A percentile compares a stretch with the other conserved stretches of the same genome.
Evolutionary conservation across 2,797 vertebrate genomes (phyloP).

Genomic region (Miichthys miiuy): DNA sequence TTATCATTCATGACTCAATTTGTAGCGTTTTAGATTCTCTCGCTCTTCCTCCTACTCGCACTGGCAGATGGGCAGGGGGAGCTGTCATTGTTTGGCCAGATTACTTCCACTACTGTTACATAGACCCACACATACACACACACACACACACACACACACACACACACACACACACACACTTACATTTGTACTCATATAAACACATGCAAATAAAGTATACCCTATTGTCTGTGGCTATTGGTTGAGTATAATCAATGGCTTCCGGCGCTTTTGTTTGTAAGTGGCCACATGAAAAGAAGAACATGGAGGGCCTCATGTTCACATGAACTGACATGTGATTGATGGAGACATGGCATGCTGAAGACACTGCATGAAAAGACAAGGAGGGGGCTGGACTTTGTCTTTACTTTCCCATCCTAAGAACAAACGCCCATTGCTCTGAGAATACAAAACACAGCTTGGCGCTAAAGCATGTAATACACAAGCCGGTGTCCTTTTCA

Average conservation of each 20-base stretch:
- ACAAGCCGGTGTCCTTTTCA: no score
- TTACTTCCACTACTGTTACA: conserved; percentile 53
- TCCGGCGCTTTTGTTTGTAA: conserved; percentile 45
- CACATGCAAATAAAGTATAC: conserved; percentile 35
- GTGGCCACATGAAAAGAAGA: conserved; percentile 36
- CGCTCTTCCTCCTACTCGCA: conserved; percentile 71
- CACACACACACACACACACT: not conserved
- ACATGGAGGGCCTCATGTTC: conserved; percentile 32
- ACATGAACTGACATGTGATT: conserved; percentile 43
- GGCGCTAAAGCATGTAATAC: no score
- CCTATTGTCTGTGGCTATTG: conserved; percentile 27
- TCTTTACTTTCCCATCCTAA: no score
- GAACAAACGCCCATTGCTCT: no score
- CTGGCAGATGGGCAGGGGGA: conserved; percentile 75
- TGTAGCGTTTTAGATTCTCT: conserved; percentile 65
- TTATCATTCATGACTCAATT: conserved; percentile 68
- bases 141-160: conserved; percentile 2
- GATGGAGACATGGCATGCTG: not conserved
- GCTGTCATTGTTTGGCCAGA: conserved; percentile 71
- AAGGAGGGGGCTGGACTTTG: not conserved
- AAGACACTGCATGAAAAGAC: not conserved
- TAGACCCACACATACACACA: conserved; percentile 6
- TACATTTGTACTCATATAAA: conserved; percentile 22
- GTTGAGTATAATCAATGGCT: conserved; percentile 26
- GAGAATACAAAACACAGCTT: no score